These are phyloP conservation scores for Halyomorpha halys DNA, from an alignment of 1,140 invertebrate genomes.

Conservation along the genomic window DNA sequence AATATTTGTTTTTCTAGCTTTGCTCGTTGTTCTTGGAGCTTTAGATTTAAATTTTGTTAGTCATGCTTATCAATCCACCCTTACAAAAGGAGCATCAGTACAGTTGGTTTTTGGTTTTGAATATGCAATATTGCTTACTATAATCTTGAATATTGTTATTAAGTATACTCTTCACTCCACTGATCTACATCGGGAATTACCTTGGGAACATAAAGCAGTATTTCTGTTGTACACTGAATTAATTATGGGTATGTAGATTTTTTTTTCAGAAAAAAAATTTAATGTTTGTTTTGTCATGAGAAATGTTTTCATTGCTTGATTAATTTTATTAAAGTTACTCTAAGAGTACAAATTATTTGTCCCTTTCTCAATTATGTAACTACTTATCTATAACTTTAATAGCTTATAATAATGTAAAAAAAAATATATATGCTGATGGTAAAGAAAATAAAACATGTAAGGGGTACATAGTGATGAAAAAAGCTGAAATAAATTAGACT, in stretches of 20 bases:
- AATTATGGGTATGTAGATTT: constrained; percentile 66
- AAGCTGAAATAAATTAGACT: too few species aligned
- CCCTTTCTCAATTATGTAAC: background rate
- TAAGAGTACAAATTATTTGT: too few species aligned
- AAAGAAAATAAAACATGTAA: too few species aligned
- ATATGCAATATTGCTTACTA: constrained; percentile 93
- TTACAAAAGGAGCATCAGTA: constrained; percentile 89
- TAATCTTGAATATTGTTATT: constrained; percentile 84
- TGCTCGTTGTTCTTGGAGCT: constrained; percentile 68
- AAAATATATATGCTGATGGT: too few species aligned
- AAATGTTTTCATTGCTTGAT: too few species aligned
- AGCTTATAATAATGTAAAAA: too few species aligned
- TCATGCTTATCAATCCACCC: constrained; percentile 90
- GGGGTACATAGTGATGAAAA: too few species aligned
- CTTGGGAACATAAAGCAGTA: constrained; percentile 99
- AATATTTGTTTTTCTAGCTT: constrained; percentile 38
- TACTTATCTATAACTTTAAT: too few species aligned
- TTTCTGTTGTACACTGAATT: constrained; percentile 94
- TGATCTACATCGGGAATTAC: constrained; percentile 88
- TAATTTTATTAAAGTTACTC: too few species aligned
- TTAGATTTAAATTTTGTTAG: constrained; percentile 84
- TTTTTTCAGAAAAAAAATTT: too few species aligned
- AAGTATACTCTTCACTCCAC: constrained; percentile 93
- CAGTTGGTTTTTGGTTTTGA: constrained; percentile 99
- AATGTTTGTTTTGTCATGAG: too few species aligned